Evolutionary conservation across 1,140 invertebrate genomes (phyloP).

Genomic region (Himalopsyche phryganea): DNA sequence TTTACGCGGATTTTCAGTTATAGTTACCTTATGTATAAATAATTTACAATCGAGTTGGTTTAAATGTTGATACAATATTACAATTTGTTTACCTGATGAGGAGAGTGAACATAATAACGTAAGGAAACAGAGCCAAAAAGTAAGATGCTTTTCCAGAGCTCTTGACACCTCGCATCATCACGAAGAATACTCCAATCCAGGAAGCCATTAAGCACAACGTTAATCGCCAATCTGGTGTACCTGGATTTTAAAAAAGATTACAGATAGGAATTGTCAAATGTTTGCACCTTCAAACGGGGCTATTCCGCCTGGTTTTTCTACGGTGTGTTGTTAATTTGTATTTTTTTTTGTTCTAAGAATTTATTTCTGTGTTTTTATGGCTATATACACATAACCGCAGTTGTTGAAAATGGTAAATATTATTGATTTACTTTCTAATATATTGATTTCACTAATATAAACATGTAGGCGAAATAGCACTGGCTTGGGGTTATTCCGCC

Average conservation of each 20-base stretch:
- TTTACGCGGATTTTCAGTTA: too few relatives aligned
- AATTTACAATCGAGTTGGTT: too few relatives aligned
- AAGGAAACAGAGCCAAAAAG: conserved; percentile 83
- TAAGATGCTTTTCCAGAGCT: conserved; percentile 77
- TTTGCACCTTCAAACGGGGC: too few relatives aligned
- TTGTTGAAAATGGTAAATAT: too few relatives aligned
- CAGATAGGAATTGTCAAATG: neutral
- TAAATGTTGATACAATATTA: neutral
- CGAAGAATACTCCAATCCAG: conserved; percentile 74
- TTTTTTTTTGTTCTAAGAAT: neutral
- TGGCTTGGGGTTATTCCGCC: too few relatives aligned
- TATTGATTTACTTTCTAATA: too few relatives aligned
- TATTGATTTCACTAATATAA: too few relatives aligned
- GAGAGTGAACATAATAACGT: conserved; percentile 75
- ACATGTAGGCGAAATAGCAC: too few relatives aligned
- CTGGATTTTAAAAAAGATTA: conserved; percentile 11
- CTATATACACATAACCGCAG: too few relatives aligned
- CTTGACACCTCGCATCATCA: conserved; percentile 75
- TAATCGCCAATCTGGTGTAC: conserved; percentile 69
- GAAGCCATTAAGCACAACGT: conserved; percentile 72
- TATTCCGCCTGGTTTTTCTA: too few relatives aligned
- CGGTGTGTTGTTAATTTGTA: too few relatives aligned
- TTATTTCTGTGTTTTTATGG: neutral
- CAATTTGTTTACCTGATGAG: conserved; percentile 65
- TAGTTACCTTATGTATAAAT: too few relatives aligned